Evolutionary conservation across 37 sponge, comb jelly and placozoan species (phyloP).

Genomic region (Halichondria panicea): DNA sequence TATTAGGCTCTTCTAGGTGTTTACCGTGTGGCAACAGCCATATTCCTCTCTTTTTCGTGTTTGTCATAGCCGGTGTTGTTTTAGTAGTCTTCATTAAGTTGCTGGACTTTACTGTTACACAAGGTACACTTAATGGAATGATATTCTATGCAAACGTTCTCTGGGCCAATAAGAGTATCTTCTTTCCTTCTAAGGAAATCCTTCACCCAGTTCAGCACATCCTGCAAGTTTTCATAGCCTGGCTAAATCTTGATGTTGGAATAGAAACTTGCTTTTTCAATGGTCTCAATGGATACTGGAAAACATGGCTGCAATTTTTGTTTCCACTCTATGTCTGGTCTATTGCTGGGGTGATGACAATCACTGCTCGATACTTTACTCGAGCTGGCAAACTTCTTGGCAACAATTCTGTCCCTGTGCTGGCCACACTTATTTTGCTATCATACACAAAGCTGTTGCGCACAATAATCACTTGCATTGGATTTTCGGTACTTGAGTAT

Average conservation of each 20-base stretch:
- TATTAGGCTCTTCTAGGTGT: constrained; percentile 25
- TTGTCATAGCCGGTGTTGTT: constrained; percentile 27
- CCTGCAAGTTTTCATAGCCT: not conserved
- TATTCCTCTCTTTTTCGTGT: not conserved
- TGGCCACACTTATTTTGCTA: not conserved
- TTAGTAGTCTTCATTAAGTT: constrained; percentile 20
- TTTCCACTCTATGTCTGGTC: constrained; percentile 41
- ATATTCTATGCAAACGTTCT: not conserved
- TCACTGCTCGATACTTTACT: not conserved
- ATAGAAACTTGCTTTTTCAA: not conserved
- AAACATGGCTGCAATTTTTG: not conserved
- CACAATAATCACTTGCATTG: not conserved
- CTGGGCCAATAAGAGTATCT: not conserved
- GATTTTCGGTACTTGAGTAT: not conserved
- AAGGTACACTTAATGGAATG: constrained; percentile 13
- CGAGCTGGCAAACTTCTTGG: not conserved
- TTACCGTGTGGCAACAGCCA: not conserved
- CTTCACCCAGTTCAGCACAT: not conserved
- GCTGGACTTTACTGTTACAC: constrained; percentile 49
- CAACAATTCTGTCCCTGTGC: not conserved
- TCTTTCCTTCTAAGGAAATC: not conserved
- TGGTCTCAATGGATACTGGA: not conserved
- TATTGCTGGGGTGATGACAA: constrained; percentile 1
- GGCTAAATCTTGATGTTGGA: not conserved
- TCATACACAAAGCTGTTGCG: not conserved